Percentiles rank a stretch among this genome's conserved stretches.
phyloP scores from a whole-genome alignment of 2,888 invertebrate genomes.

The Nomada fabriciana region DNA sequence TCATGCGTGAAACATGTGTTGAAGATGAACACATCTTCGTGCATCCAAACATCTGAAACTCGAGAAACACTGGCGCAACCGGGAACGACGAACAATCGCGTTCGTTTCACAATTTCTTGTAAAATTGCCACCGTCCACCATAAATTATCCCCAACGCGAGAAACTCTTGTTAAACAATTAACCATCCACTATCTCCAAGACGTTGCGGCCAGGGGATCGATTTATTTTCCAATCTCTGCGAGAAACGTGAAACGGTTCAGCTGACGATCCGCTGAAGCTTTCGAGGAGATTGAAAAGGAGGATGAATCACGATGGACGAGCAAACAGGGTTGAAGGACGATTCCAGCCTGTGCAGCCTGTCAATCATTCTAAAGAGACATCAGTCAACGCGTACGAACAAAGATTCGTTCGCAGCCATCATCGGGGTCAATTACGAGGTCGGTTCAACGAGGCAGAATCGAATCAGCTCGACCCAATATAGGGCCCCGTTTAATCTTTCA shows the following conservation, averaged over 20 bases:
- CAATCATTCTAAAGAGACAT: slow-evolving; percentile 69
- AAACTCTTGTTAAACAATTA: not conserved
- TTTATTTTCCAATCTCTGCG: not conserved
- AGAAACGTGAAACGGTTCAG: not conserved
- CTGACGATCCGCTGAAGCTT: slow-evolving; percentile 45
- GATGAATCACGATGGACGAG: not conserved
- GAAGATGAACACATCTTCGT: too few relatives aligned
- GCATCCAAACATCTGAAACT: too few relatives aligned
- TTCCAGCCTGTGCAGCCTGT: slow-evolving; percentile 48
- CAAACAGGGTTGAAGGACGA: not conserved
- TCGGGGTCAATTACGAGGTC: slow-evolving; percentile 77
- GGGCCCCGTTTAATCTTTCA: slow-evolving; percentile 41
- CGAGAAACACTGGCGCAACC: too few relatives aligned
- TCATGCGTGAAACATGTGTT: too few relatives aligned
- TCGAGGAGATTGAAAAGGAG: slow-evolving; percentile 44
- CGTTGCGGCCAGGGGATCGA: not conserved
- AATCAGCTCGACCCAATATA: slow-evolving; percentile 81
- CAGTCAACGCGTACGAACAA: slow-evolving; percentile 64
- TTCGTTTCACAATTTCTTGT: too few relatives aligned
- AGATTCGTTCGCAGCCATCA: slow-evolving; percentile 69
- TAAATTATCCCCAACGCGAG: not conserved
- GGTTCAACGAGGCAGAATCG: slow-evolving; percentile 76
- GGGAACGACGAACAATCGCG: too few relatives aligned
- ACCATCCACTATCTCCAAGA: not conserved
- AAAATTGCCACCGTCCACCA: too few relatives aligned